Base-by-base conservation (phyloP, 2,797 vertebrate species). In the Siniperca scherzeri region DNA sequence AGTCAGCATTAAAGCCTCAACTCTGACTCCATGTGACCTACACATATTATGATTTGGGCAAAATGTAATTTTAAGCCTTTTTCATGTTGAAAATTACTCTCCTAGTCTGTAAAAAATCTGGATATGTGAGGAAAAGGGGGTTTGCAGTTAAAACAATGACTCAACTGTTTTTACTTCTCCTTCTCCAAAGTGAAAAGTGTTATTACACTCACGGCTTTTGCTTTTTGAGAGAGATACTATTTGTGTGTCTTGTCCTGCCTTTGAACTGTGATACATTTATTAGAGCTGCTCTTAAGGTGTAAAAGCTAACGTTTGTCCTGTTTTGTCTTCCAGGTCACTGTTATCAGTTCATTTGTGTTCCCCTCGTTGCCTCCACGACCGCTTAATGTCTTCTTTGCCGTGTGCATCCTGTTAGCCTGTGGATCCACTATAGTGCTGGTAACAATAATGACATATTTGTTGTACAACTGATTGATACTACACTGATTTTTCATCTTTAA, bases 271-370 rank as follows among this genome's bases (percentile, higher is more conserved):
- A 27, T 27, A 27, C 30, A 30, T 30, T 30, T 30, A 30, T 30
- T 30, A 30, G 30, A 30, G 30, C 30, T 30, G 30, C 30, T 30
- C 30, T 30, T 3, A 30, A 30, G 30, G 30, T 30, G 30, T 30
- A 30, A 30, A 30, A 30, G 30, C 30, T 59, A 50, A 64, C 1
- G 1, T 73, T 33, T 65, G 27, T 76, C n/a, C n/a, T 21, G 7
- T 50, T 67, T 33, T 71, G 52, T 73, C 75, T 67, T 50, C 70
- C 94, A 99, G 99, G 96, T 98, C 89, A 99, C 99, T 4, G 92
- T 99, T 19, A 97, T 99, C 93, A 97, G 97, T 85, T 98, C 98
- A 62, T 98, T 99, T 81, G 95, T 99, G 82, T 98, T 99, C 91
- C 98, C 98, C 30, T 94, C 97, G 79, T 87, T 98, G 95, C 97